These are phyloP conservation scores for Steinernema hermaphroditum DNA, from an alignment of 2,888 invertebrate species.

Conservation along the genomic window DNA sequence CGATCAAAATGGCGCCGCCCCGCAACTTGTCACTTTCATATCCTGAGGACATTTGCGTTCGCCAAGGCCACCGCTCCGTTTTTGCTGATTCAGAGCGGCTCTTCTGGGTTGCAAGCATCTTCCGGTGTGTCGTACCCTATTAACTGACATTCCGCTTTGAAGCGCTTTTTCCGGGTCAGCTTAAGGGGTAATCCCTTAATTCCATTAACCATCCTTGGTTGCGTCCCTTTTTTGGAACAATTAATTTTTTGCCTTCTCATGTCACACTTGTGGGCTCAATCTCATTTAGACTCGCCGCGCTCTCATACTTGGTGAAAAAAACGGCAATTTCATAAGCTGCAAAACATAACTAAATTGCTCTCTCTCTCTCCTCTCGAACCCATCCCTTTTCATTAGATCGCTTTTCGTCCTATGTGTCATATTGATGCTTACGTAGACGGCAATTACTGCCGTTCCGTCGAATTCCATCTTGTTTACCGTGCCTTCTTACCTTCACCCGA, in stretches of 20 bases:
- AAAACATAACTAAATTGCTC: slow-evolving; percentile 12
- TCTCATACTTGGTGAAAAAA: background rate
- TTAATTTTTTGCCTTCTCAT: no score
- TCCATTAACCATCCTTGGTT: no score
- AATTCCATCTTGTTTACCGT: no score
- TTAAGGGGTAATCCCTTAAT: no score
- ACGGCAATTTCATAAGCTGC: slow-evolving; percentile 15
- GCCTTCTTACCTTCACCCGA: no score
- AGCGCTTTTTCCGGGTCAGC: no score
- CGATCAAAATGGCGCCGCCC: slow-evolving; percentile 31
- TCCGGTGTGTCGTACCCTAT: background rate
- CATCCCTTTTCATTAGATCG: background rate
- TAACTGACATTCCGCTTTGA: no score
- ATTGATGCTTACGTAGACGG: background rate
- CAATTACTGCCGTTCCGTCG: background rate
- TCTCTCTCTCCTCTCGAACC: background rate
- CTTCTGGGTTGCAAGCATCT: background rate
- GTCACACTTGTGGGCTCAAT: no score
- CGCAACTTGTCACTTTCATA: slow-evolving; percentile 30
- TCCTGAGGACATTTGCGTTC: slow-evolving; percentile 29
- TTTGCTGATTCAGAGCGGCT: background rate
- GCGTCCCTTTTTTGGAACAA: no score
- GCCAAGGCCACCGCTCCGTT: background rate
- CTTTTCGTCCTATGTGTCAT: background rate
- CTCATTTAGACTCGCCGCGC: no score